Evolutionary conservation across 2,888 invertebrate species (phyloP).

Genomic region (Amblyteles armatorius): DNA sequence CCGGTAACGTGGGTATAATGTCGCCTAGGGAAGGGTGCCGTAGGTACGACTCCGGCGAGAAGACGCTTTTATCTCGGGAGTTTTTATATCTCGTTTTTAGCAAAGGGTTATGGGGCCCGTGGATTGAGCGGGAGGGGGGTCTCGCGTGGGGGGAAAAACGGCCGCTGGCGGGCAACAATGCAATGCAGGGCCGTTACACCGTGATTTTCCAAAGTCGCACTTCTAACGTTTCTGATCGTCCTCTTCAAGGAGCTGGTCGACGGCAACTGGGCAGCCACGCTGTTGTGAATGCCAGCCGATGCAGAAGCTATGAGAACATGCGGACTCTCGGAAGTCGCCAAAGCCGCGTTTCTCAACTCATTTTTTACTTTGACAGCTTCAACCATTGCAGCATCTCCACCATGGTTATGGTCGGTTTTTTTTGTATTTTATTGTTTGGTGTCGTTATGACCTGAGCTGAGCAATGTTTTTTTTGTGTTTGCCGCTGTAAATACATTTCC

Average conservation of each 20-base stretch:
- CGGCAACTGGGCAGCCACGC: conserved; percentile 28
- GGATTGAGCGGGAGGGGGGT: too few species aligned
- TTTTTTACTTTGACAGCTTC: conserved; percentile 14
- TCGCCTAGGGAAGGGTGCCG: too few species aligned
- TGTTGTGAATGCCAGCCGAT: conserved; percentile 23
- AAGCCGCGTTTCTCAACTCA: conserved; percentile 7
- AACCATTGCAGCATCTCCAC: conserved; percentile 24
- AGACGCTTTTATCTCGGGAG: too few species aligned
- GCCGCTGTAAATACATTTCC: conserved; percentile 10
- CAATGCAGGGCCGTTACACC: too few species aligned
- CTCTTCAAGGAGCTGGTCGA: conserved; percentile 21
- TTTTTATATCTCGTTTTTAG: too few species aligned
- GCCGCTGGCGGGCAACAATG: too few species aligned
- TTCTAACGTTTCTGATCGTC: conserved; percentile 24
- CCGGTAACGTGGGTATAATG: too few species aligned
- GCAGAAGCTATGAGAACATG: conserved; percentile 37
- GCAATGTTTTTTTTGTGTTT: conserved; percentile 4
- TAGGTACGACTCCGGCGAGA: too few species aligned
- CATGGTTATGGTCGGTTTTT: conserved; percentile 38
- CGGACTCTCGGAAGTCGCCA: conserved; percentile 28
- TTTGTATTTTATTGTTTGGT: conserved; percentile 20
- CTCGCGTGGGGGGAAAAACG: too few species aligned
- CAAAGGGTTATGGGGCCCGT: too few species aligned
- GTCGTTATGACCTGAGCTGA: conserved; percentile 25
- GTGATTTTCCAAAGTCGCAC: neutral